Evolutionary conservation across 1,140 invertebrate species (phyloP).

Genomic region (Oppia nitens): DNA sequence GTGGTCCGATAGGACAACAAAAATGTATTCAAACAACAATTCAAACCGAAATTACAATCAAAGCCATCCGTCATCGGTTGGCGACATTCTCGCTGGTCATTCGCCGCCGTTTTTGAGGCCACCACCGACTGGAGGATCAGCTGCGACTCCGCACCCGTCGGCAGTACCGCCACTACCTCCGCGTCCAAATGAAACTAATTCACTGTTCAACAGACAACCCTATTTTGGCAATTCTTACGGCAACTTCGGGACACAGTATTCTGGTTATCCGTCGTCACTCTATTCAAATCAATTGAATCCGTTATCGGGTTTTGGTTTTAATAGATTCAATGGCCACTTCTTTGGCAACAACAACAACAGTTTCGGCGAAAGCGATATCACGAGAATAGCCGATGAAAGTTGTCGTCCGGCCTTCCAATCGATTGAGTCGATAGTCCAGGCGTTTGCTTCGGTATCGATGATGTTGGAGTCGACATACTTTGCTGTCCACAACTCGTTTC

Average conservation of each 20-base stretch:
- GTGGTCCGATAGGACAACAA: too few species aligned
- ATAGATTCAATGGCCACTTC: not conserved
- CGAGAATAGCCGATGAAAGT: constrained; percentile 72
- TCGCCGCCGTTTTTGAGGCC: not conserved
- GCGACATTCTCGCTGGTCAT: too few species aligned
- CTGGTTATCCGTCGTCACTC: not conserved
- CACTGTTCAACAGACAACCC: too few species aligned
- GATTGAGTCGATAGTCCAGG: constrained; percentile 75
- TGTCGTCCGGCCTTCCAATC: constrained; percentile 80
- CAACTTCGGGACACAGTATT: not conserved
- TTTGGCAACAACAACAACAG: not conserved
- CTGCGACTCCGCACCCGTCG: too few species aligned
- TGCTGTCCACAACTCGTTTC: constrained; percentile 82
- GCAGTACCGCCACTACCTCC: not conserved
- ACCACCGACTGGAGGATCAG: not conserved
- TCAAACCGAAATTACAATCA: too few species aligned
- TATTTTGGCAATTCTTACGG: not conserved
- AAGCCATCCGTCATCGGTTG: too few species aligned
- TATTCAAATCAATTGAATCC: not conserved
- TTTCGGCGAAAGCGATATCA: constrained; percentile 41
- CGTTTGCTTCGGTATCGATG: constrained; percentile 80
- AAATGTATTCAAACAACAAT: too few species aligned
- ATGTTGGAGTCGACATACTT: constrained; percentile 92
- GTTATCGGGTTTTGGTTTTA: not conserved
- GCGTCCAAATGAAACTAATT: not conserved